These are phyloP conservation scores for Dinoponera quadriceps DNA, from an alignment of 1,140 invertebrate species.

Conservation along the genomic window DNA sequence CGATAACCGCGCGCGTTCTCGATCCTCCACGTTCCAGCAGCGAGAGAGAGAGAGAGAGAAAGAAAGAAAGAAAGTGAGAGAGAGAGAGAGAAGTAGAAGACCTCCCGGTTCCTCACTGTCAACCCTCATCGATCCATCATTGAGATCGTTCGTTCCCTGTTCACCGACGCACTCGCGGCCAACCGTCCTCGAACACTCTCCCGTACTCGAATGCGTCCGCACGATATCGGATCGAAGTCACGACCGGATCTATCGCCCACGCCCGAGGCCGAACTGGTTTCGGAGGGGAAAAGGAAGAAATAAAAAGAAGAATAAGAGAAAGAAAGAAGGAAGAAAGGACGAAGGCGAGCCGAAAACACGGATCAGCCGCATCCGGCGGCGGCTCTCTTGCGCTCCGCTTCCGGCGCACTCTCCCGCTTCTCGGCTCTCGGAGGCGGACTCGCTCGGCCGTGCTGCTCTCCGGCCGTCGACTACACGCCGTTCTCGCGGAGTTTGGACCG, in stretches of 20 bases:
- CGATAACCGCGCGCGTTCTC: neutral
- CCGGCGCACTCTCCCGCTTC: slow-evolving; percentile 37
- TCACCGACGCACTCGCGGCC: neutral
- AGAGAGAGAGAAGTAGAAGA: too few species aligned
- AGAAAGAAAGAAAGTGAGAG: too few species aligned
- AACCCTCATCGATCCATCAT: slow-evolving; percentile 6
- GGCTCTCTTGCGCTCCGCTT: neutral
- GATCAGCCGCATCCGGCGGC: neutral
- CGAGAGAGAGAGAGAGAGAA: too few species aligned
- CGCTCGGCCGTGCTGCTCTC: slow-evolving; percentile 67
- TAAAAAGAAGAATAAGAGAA: too few species aligned
- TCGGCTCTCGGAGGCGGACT: slow-evolving; percentile 73
- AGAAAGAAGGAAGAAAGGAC: neutral
- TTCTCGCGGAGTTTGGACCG: slow-evolving; percentile 76
- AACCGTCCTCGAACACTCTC: neutral
- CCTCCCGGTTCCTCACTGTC: neutral
- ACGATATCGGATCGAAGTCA: too few species aligned
- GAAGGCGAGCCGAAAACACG: neutral
- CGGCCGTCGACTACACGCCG: slow-evolving; percentile 68
- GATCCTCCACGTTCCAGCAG: neutral
- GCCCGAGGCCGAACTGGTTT: too few species aligned
- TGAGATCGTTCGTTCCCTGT: neutral
- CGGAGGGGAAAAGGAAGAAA: too few species aligned
- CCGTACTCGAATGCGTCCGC: too few species aligned
- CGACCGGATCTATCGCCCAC: too few species aligned